Conservation (phyloP, 1,140 invertebrate genomes). For the Dendroctonus valens region DNA sequence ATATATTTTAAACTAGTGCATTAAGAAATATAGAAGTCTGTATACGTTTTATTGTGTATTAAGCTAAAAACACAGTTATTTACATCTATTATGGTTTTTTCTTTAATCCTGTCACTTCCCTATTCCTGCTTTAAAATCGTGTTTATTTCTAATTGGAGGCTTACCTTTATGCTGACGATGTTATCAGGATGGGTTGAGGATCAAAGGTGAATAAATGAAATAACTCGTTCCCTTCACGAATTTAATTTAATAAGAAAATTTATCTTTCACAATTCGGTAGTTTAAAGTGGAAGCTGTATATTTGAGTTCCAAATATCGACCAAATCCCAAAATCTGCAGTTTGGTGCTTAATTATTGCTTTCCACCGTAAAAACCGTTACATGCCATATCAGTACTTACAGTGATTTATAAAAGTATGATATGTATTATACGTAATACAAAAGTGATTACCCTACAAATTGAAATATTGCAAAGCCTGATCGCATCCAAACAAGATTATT, state of each 20-base stretch:
- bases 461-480: background rate
- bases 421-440: slow-evolving; percentile 16
- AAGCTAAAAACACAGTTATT: slow-evolving; percentile 10
- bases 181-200: background rate
- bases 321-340: background rate
- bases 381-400: slow-evolving; percentile 19
- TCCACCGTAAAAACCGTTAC: slow-evolving; percentile 1
- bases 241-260: slow-evolving; percentile 26
- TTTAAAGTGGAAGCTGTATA: background rate
- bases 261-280: slow-evolving; percentile 11
- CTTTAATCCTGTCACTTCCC: background rate
- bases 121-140: too few relatives aligned
- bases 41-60: slow-evolving; percentile 30
- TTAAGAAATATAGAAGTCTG: slow-evolving; percentile 20
- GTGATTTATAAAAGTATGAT: slow-evolving; percentile 15
- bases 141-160: too few relatives aligned
- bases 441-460: background rate
- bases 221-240: slow-evolving; percentile 5
- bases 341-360: background rate
- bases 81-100: background rate
- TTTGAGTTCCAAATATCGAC: slow-evolving; percentile 3
- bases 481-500: slow-evolving; percentile 14
- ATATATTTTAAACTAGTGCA: slow-evolving; percentile 23
- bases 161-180: too few relatives aligned
- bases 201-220: slow-evolving; percentile 5